phyloP scores from a whole-genome alignment of 2,797 vertebrate genomes.

The Tenualosa ilisha region DNA sequence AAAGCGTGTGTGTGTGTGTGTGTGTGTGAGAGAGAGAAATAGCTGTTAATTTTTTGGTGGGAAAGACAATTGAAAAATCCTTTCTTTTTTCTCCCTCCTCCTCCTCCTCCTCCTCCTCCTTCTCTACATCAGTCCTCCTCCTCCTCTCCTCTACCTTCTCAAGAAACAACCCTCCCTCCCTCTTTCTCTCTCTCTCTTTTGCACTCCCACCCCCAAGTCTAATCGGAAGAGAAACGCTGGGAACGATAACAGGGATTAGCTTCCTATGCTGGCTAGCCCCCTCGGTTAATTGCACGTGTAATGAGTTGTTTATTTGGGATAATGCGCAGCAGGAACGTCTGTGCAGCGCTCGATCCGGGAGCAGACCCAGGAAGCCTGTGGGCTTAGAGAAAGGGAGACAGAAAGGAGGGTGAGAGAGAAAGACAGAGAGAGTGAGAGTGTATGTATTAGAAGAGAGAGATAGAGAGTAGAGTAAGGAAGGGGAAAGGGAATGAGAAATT shows the following conservation, averaged over 20 bases:
- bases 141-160: slow-evolving; percentile 19
- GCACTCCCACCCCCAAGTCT: slow-evolving; percentile 54
- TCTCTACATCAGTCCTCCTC: slow-evolving; percentile 38
- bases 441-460: slow-evolving; percentile 57
- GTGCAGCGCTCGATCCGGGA: slow-evolving; percentile 59
- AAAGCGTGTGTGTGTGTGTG: slow-evolving; percentile 35
- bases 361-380: slow-evolving; percentile 62
- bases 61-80: slow-evolving; percentile 66
- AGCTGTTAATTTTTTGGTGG: slow-evolving; percentile 58
- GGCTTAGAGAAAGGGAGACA: slow-evolving; percentile 63
- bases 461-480: slow-evolving; percentile 29
- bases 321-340: slow-evolving; percentile 72
- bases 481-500: background rate
- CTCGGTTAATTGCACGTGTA: slow-evolving; percentile 80
- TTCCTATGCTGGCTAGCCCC: slow-evolving; percentile 71
- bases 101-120: slow-evolving; percentile 29
- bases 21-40: slow-evolving; percentile 48
- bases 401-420: slow-evolving; percentile 49
- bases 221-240: slow-evolving; percentile 71
- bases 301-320: slow-evolving; percentile 84
- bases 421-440: slow-evolving; percentile 53
- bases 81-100: slow-evolving; percentile 47
- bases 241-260: slow-evolving; percentile 76
- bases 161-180: slow-evolving; percentile 42
- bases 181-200: slow-evolving; percentile 38